Evolutionary conservation across 2,113 vertebrate species (phyloP).

Genomic region (Halichoeres trimaculatus): DNA sequence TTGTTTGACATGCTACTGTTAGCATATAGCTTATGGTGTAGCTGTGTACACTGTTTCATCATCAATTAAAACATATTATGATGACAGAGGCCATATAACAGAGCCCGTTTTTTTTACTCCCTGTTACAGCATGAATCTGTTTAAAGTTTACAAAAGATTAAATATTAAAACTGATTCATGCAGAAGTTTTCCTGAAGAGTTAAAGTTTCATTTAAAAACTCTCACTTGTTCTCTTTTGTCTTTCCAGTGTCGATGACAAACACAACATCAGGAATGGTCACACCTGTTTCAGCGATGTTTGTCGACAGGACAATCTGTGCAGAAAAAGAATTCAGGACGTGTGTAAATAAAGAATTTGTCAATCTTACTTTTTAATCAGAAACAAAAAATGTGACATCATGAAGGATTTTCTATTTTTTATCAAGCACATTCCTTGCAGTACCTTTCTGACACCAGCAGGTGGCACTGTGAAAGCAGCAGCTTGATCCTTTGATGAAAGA

Average conservation of each 20-base stretch:
- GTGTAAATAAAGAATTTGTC: no score
- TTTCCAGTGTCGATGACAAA: conserved; percentile 96
- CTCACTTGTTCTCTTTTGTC: conserved; percentile 98
- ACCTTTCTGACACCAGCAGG: conserved; percentile 94
- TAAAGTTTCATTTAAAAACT: background rate
- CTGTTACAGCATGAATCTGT: background rate
- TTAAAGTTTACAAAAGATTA: background rate
- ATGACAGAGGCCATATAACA: no score
- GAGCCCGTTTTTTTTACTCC: no score
- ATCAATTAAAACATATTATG: no score
- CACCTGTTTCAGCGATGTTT: conserved; percentile 97
- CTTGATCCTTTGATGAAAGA: conserved; percentile 95
- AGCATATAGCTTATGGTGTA: no score
- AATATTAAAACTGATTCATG: background rate
- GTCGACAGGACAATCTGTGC: conserved; percentile 95
- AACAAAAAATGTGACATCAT: no score
- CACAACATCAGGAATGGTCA: conserved; percentile 98
- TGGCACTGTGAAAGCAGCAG: conserved; percentile 92
- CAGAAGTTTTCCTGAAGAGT: background rate
- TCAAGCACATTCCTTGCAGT: conserved; percentile 33
- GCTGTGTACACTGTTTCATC: no score
- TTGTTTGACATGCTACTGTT: no score
- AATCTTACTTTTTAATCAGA: no score
- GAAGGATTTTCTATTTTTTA: no score
- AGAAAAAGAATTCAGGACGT: background rate